Percentiles rank a stretch among this genome's conserved stretches.
Evolutionary conservation across 2,797 vertebrate genomes (phyloP).

Genomic region (Cygnus olor): DNA sequence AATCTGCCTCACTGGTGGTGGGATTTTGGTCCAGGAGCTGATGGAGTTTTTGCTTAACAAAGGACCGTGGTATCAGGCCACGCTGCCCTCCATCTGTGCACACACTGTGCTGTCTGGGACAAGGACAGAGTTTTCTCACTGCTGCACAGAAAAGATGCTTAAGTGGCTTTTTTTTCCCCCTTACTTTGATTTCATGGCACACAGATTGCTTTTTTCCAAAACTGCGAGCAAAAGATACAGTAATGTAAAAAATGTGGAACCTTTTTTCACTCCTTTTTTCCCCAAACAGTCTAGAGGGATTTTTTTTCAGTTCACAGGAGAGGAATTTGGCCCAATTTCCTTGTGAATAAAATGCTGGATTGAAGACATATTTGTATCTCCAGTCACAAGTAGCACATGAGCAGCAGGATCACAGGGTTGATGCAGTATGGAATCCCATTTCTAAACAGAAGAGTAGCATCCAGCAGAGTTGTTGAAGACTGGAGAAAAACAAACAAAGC

Average conservation of each 20-base stretch:
- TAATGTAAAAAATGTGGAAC: neutral
- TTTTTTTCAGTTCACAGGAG: neutral
- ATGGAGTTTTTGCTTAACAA: constrained; percentile 23
- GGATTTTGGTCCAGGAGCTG: constrained; percentile 27
- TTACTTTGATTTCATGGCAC: neutral
- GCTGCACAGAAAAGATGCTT: neutral
- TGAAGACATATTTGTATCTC: constrained; percentile 34
- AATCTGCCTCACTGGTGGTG: neutral
- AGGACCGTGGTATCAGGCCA: neutral
- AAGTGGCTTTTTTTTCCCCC: neutral
- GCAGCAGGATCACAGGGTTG: constrained; percentile 40
- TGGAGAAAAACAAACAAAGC: constrained; percentile 46
- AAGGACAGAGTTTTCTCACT: neutral
- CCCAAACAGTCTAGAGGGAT: neutral
- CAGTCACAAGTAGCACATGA: constrained; percentile 42
- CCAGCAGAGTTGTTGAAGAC: constrained; percentile 48
- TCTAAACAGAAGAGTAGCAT: constrained; percentile 53
- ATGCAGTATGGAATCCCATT: constrained; percentile 52
- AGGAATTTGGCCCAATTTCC: constrained; percentile 58
- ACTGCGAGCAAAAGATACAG: neutral
- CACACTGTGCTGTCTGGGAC: neutral
- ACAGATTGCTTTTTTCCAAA: neutral
- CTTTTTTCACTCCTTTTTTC: neutral
- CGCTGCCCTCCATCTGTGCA: constrained; percentile 25
- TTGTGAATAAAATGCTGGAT: constrained; percentile 45